Evolutionary conservation across 1,140 invertebrate genomes (phyloP), one percentile per base, ranked within the genome.

Genomic region (Neodiprion pinetum): DNA sequence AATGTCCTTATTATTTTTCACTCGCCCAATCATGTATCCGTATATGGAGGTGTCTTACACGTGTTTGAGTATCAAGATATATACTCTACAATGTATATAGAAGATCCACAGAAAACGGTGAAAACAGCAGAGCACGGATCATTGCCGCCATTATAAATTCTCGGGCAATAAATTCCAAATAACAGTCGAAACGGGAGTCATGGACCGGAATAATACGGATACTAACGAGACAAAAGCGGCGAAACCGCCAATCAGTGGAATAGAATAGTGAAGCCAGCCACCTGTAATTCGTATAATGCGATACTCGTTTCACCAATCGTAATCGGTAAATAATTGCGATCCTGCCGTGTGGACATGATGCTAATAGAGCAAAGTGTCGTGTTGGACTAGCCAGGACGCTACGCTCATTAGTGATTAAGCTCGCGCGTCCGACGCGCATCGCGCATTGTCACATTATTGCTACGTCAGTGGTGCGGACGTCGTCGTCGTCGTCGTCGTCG

Each of bases 281-380:
- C 11, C 11, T 61, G 53, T 61, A 61, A 61, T 61, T 9, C 53
- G 53, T 14, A 17, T 61, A 12, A 17, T 61, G 53, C n/a, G 53
- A 17, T 61, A 14, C 67, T 69, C 67, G 21, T 17, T 69, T 69
- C 11, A 47, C 21, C 11, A 69, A 69, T 69, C 40, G 67, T 69
- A 69, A 69, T 69, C 21, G 7, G 67, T 12, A 69, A 47, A 69
- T 69, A 69, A 69, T 69, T 47, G 50, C 50, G n/a, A 68, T 68
- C 28, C 10, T 68, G 10, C 28, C 17, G 9, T 21, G 67, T 17
- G 67, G 67, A 28, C 21, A 69, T 69, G 67, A 69, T 69, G 67
- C 67, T 69, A 69, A 69, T 69, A 69, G 67, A 69, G 67, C 67
- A 47, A 23, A 69, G 67, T 69, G 67, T 69, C 67, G 40, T 21